These are phyloP conservation scores for Drosophila recens DNA, from an alignment of 2,888 invertebrate species.

Conservation along the genomic window DNA sequence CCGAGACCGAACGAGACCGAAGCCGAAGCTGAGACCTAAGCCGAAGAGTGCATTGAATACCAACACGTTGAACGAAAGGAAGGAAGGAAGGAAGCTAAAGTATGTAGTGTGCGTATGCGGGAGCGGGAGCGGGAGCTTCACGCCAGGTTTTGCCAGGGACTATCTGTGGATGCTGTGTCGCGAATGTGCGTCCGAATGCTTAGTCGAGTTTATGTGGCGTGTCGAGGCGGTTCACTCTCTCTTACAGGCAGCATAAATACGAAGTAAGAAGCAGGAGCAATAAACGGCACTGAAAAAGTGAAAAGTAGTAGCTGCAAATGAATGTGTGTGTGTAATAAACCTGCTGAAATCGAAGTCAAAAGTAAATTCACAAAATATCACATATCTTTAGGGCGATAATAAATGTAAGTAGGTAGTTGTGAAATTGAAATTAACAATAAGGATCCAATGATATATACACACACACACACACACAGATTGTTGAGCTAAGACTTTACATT, in stretches of 20 bases:
- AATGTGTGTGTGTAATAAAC: slow-evolving; percentile 5
- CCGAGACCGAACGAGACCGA: neutral
- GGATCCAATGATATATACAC: neutral
- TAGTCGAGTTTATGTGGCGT: slow-evolving; percentile 43
- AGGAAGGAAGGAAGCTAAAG: neutral
- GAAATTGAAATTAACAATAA: neutral
- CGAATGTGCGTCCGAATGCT: slow-evolving; percentile 3
- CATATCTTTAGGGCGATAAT: slow-evolving; percentile 4
- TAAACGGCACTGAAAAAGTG: neutral
- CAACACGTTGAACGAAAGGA: slow-evolving; percentile 28
- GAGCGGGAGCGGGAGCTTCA: slow-evolving; percentile 17
- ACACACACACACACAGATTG: neutral
- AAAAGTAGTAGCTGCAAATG: slow-evolving; percentile 1
- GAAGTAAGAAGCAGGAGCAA: neutral
- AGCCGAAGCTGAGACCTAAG: neutral
- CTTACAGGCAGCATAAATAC: slow-evolving; percentile 1
- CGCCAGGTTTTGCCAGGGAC: slow-evolving; percentile 17
- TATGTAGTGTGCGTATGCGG: slow-evolving; percentile 1
- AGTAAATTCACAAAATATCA: neutral
- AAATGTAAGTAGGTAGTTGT: slow-evolving; percentile 16
- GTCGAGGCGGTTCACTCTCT: slow-evolving; percentile 27
- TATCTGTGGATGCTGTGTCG: slow-evolving; percentile 36
- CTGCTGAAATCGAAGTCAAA: neutral
- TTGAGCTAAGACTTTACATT: neutral
- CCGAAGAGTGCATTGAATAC: slow-evolving; percentile 14